A percentile compares a stretch with the other conserved stretches of the same genome.
These are phyloP conservation scores for Dolichotis patagonum DNA, from an alignment of 2,113 vertebrate species.

Conservation along the genomic window DNA sequence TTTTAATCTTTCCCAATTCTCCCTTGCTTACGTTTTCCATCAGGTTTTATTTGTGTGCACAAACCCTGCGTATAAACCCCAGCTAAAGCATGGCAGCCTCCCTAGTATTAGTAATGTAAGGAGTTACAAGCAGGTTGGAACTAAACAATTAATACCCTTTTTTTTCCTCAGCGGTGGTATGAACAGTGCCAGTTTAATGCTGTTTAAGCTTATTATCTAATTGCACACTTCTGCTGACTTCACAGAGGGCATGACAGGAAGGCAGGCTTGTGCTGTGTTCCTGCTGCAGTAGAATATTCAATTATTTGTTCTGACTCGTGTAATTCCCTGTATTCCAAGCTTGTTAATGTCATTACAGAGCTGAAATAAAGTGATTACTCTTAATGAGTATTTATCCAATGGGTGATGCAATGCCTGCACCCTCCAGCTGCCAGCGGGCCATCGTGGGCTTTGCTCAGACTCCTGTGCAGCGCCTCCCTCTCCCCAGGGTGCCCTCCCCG, in stretches of 20 bases:
- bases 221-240: slow-evolving; percentile 90
- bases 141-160: slow-evolving; percentile 86
- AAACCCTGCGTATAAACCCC: slow-evolving; percentile 39
- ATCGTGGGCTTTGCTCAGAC: slow-evolving; percentile 73
- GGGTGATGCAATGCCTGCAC: slow-evolving; percentile 84
- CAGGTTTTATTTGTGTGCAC: slow-evolving; percentile 51
- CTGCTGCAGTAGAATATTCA: slow-evolving; percentile 90
- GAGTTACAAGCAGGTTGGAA: slow-evolving; percentile 83
- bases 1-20: neutral
- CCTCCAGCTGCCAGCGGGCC: slow-evolving; percentile 83
- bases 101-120: slow-evolving; percentile 57
- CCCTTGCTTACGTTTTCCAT: neutral
- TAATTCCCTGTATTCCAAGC: slow-evolving; percentile 94
- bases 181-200: slow-evolving; percentile 91
- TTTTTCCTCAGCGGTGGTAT: slow-evolving; percentile 79
- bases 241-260: slow-evolving; percentile 88
- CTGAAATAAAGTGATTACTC: slow-evolving; percentile 94
- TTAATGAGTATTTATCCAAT: slow-evolving; percentile 91
- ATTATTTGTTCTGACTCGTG: slow-evolving; percentile 94
- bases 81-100: slow-evolving; percentile 56
- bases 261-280: slow-evolving; percentile 86
- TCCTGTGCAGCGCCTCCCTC: neutral
- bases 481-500: neutral
- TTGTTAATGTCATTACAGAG: slow-evolving; percentile 93
- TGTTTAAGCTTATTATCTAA: slow-evolving; percentile 97